These are phyloP conservation scores for Disparrhopalites patrizii DNA, from an alignment of 2,888 invertebrate species.

Conservation along the genomic window DNA sequence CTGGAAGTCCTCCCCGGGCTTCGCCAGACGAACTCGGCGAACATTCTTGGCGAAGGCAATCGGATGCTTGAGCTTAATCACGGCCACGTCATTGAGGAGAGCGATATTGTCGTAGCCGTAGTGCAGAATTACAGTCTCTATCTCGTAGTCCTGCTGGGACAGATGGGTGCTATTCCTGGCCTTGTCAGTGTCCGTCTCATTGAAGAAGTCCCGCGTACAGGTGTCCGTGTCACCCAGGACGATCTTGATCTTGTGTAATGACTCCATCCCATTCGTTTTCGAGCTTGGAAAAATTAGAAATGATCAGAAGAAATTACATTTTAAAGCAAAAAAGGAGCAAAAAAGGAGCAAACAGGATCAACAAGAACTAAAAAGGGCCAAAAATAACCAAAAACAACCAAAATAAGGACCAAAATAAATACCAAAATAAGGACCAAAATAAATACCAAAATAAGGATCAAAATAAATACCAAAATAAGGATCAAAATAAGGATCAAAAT, in stretches of 20 bases:
- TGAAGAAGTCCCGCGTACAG: slow-evolving; percentile 29
- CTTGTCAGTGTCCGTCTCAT: background rate
- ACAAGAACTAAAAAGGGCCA: background rate
- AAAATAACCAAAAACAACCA: too few species aligned
- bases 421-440: too few species aligned
- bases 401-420: too few species aligned
- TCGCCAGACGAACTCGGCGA: slow-evolving; percentile 32
- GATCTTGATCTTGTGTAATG: slow-evolving; percentile 32
- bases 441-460: too few species aligned
- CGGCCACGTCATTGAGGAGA: slow-evolving; percentile 40
- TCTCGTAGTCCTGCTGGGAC: slow-evolving; percentile 31
- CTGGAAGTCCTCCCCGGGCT: slow-evolving; percentile 21
- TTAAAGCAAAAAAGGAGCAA: too few species aligned
- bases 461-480: too few species aligned
- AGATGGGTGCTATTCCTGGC: background rate
- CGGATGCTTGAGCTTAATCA: slow-evolving; percentile 34
- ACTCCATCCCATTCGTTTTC: slow-evolving; percentile 36
- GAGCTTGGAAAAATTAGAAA: too few species aligned
- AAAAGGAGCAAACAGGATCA: too few species aligned
- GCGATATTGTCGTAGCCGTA: slow-evolving; percentile 41
- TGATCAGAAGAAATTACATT: too few species aligned
- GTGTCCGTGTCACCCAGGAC: slow-evolving; percentile 43
- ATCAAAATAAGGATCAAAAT: too few species aligned
- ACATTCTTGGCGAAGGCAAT: slow-evolving; percentile 36
- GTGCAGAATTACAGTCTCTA: slow-evolving; percentile 40